Percentiles rank a stretch among this genome's conserved stretches.
Conservation (phyloP, 2,113 vertebrate genomes). For the Anguilla japonica region DNA sequence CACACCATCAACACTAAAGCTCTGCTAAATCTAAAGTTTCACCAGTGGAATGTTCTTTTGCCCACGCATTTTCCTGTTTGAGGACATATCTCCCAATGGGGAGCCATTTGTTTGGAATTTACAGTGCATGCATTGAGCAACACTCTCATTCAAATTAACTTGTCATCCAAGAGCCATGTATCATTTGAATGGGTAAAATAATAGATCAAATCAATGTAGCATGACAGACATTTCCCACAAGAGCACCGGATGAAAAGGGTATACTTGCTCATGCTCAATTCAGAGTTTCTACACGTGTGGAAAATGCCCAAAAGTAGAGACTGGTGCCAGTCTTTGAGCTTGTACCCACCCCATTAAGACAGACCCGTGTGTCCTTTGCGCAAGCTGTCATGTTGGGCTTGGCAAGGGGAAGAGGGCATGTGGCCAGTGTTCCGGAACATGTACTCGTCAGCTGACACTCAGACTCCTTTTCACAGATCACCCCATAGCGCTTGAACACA, state of each 20-base stretch:
- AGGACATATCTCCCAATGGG: slow-evolving; percentile 15
- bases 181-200: slow-evolving; percentile 11
- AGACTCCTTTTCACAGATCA: slow-evolving; percentile 64
- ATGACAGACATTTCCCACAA: neutral
- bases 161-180: neutral
- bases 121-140: slow-evolving; percentile 30
- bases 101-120: slow-evolving; percentile 25
- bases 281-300: neutral
- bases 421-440: slow-evolving; percentile 64
- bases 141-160: slow-evolving; percentile 20
- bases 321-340: neutral
- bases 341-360: slow-evolving; percentile 71
- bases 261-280: neutral
- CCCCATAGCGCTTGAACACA: slow-evolving; percentile 49
- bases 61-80: neutral
- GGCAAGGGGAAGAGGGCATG: slow-evolving; percentile 59
- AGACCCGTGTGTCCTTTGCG: slow-evolving; percentile 66
- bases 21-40: neutral
- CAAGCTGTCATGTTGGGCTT: slow-evolving; percentile 74
- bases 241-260: neutral
- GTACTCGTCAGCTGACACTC: slow-evolving; percentile 64
- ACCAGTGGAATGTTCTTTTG: neutral
- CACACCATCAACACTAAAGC: neutral
- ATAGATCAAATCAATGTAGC: neutral
- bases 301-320: no score